These are phyloP conservation scores for Volucella bombylans DNA, from an alignment of 2,888 invertebrate genomes.

Conservation along the genomic window DNA sequence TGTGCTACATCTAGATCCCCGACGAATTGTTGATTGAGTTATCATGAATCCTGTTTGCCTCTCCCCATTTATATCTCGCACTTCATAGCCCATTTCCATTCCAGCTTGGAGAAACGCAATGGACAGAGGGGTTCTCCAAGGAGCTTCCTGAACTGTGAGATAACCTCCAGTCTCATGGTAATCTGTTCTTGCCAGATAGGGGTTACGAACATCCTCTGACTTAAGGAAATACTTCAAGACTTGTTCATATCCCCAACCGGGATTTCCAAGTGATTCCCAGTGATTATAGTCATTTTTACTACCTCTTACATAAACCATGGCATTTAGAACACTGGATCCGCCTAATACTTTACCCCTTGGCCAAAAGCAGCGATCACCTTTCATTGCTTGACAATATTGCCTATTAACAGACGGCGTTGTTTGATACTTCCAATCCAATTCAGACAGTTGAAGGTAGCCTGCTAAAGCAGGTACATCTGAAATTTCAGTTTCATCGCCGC, in stretches of 20 bases:
- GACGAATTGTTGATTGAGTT: slow-evolving; percentile 91
- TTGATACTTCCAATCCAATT: slow-evolving; percentile 96
- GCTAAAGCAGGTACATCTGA: slow-evolving; percentile 93
- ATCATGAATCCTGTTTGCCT: slow-evolving; percentile 94
- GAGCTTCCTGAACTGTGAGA: slow-evolving; percentile 91
- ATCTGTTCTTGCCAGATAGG: slow-evolving; percentile 88
- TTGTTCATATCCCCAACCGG: slow-evolving; percentile 92
- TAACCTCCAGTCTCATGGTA: slow-evolving; percentile 92
- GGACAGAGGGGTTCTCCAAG: slow-evolving; percentile 91
- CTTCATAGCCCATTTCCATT: slow-evolving; percentile 90
- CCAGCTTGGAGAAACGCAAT: slow-evolving; percentile 93
- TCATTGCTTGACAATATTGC: slow-evolving; percentile 94
- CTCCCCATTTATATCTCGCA: slow-evolving; percentile 91
- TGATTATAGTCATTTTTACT: slow-evolving; percentile 93
- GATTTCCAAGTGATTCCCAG: slow-evolving; percentile 92
- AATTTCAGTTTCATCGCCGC: slow-evolving; percentile 93
- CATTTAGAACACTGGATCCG: slow-evolving; percentile 93
- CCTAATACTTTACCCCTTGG: slow-evolving; percentile 95
- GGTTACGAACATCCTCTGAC: slow-evolving; percentile 94
- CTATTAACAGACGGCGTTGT: slow-evolving; percentile 90
- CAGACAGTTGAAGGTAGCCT: slow-evolving; percentile 92
- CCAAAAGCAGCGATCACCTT: slow-evolving; percentile 94
- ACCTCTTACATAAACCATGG: slow-evolving; percentile 95
- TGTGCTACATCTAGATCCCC: slow-evolving; percentile 93
- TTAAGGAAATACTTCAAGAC: slow-evolving; percentile 93